Evolutionary conservation across 2,797 vertebrate genomes (phyloP).

Genomic region (Esox masquinongy): DNA sequence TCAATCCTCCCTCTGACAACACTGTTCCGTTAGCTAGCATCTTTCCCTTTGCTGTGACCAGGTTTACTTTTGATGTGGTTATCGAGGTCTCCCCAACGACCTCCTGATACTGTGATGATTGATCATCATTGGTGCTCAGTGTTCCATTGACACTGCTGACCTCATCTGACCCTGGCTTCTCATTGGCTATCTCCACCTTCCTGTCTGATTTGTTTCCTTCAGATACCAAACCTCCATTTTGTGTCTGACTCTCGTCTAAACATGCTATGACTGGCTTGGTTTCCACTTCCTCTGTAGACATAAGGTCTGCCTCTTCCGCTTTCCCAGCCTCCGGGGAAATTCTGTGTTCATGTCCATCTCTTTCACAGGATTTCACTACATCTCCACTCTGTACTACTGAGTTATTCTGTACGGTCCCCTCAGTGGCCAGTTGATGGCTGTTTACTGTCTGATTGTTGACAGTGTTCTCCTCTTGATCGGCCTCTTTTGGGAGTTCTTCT

Average conservation of each 20-base stretch:
- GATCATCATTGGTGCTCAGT: conserved; percentile 16
- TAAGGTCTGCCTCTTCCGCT: conserved; percentile 30
- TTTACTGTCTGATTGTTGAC: conserved; percentile 34
- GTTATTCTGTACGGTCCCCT: conserved; percentile 34
- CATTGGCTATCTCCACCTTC: conserved; percentile 8
- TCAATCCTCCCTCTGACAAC: conserved; percentile 16
- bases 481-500: conserved; percentile 34
- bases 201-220: conserved; percentile 18
- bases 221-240: conserved; percentile 11
- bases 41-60: conserved; percentile 32
- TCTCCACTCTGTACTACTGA: conserved; percentile 19
- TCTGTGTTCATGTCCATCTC: conserved; percentile 9
- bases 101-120: conserved; percentile 21
- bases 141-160: conserved; percentile 41
- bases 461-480: conserved; percentile 26
- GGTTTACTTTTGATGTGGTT: conserved; percentile 54
- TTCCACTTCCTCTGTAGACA: conserved; percentile 7
- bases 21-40: conserved; percentile 33
- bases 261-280: neutral
- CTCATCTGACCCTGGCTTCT: conserved; percentile 33
- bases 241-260: conserved; percentile 10
- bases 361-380: neutral
- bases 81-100: conserved; percentile 54
- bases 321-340: conserved; percentile 23
- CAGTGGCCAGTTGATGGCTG: conserved; percentile 25